Evolutionary conservation across 2,888 invertebrate genomes (phyloP), one percentile per base, ranked within the genome.

Genomic region (Idaea biselata): DNA sequence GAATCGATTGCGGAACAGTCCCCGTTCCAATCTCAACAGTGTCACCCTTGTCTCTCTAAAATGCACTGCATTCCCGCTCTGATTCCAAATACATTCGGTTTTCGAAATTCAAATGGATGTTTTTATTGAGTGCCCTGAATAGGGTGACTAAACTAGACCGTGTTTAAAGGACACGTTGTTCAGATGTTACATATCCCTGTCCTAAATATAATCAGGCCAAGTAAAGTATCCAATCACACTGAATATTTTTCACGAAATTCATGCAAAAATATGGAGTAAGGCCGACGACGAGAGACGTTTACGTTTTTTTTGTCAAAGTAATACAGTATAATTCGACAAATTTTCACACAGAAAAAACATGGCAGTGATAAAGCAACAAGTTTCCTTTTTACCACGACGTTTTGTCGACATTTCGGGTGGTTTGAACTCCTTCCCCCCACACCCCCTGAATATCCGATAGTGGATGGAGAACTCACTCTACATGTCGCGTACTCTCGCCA

Each of bases 281-380:
- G 44, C 44, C 5, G 44, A 44, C 8, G 44, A 25, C 25, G 25
- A 5, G 25, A 14, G 44, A 14, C 3, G 2, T 8, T 44, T 44
- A 8, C 14, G 14, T 44, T 44, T 44, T 44, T 44, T 44, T 44
- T 14, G 44, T 44, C 44, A 44, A 44, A 44, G 44, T 25, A 25
- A 25, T 25, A 44, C 44, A 44, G 44, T 11, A 74, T 79, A 74
- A 80, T 80, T 78, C 74, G 79, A 81, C 79, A 79, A 78, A 80
- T 77, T 81, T 77, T 77, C 77, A 75, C 73, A 79, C 76, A 77
- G 74, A 79, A 83, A 56, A 44, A 83, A 83, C 83, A 80, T 82
- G 85, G 81, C 84, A 80, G 78, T 84, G 87, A 88, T 84, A 87
- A 87, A 89, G 90, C 90, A 90, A 90, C 90, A 90, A 90, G 89